A percentile compares a stretch with the other conserved stretches of the same genome.
These are phyloP conservation scores for Mythimna albipuncta DNA, from an alignment of 2,888 invertebrate genomes.

Conservation along the genomic window DNA sequence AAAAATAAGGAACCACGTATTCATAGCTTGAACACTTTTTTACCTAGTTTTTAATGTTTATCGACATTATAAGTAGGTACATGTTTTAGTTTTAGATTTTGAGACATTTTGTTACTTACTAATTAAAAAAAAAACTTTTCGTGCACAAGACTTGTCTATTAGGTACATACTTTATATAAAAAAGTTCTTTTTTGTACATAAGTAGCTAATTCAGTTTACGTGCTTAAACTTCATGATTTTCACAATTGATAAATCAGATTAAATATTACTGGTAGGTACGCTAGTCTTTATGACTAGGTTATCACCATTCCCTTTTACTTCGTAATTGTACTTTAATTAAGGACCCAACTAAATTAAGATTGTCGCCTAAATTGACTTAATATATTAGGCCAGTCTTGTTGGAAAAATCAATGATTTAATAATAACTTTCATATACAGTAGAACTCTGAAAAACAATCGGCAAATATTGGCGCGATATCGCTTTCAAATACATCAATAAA, in stretches of 20 bases:
- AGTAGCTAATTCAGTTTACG: neutral
- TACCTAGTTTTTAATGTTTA: too few species aligned
- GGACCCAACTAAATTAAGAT: neutral
- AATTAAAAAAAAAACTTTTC: neutral
- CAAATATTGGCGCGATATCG: neutral
- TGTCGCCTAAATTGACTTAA: neutral
- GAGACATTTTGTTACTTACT: too few species aligned
- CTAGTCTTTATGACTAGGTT: slow-evolving; percentile 25
- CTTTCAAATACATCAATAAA: neutral
- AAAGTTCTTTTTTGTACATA: neutral
- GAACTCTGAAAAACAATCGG: neutral
- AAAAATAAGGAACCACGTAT: neutral
- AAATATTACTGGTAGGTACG: slow-evolving; percentile 55
- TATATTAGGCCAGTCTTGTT: neutral
- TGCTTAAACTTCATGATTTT: slow-evolving; percentile 49
- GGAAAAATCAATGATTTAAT: neutral
- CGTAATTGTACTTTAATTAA: slow-evolving; percentile 1
- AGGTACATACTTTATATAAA: neutral
- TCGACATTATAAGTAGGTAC: too few species aligned
- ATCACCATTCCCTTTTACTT: neutral
- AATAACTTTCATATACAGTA: neutral
- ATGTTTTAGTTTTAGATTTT: too few species aligned
- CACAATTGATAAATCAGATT: slow-evolving; percentile 69
- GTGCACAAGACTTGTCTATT: neutral
- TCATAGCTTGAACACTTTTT: too few species aligned